A percentile compares a stretch with the other conserved stretches of the same genome.
Evolutionary conservation across 2,113 vertebrate genomes (phyloP).

Genomic region (Lepidothrix coronata): DNA sequence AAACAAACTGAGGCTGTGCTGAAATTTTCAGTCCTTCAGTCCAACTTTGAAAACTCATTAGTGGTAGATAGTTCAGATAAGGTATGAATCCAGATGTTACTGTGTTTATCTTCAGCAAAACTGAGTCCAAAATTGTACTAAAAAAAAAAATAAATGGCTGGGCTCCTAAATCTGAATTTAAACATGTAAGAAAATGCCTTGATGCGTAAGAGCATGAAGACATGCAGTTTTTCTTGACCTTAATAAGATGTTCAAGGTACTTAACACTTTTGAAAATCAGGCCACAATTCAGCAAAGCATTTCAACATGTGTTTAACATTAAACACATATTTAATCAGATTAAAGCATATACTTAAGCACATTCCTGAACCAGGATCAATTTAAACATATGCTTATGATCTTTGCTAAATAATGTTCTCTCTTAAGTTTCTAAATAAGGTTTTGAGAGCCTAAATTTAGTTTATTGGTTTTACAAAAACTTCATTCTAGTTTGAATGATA

Average conservation of each 20-base stretch:
- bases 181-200: slow-evolving; percentile 34
- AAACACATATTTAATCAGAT: slow-evolving; percentile 66
- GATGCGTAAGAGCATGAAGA: slow-evolving; percentile 38
- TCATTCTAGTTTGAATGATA: background rate
- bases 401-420: slow-evolving; percentile 40
- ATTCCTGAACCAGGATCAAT: slow-evolving; percentile 63
- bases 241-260: slow-evolving; percentile 52
- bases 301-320: slow-evolving; percentile 65
- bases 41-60: slow-evolving; percentile 44
- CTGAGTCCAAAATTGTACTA: background rate
- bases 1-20: background rate
- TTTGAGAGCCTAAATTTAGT: background rate
- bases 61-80: slow-evolving; percentile 52
- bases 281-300: slow-evolving; percentile 60
- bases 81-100: slow-evolving; percentile 58
- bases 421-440: slow-evolving; percentile 43
- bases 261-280: slow-evolving; percentile 63
- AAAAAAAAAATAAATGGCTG: background rate
- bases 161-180: slow-evolving; percentile 18
- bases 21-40: slow-evolving; percentile 12
- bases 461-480: background rate
- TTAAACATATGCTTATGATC: slow-evolving; percentile 61
- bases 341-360: slow-evolving; percentile 55
- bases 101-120: slow-evolving; percentile 31
- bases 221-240: slow-evolving; percentile 45